Evolutionary conservation across 2,797 vertebrate species (phyloP).

Genomic region (Periparus ater): DNA sequence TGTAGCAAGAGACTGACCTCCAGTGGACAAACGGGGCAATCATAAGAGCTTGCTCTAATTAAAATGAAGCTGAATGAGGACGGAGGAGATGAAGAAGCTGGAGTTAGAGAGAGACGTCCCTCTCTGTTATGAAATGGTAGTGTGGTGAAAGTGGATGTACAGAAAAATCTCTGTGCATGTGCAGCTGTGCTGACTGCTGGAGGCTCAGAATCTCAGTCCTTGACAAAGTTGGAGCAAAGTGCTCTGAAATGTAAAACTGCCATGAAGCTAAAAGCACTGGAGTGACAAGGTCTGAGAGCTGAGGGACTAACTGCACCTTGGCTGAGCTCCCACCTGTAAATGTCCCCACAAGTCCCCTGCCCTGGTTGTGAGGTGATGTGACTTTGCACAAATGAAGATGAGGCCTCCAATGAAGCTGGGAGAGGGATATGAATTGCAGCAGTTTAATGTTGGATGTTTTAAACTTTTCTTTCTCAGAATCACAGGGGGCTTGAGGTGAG

Average conservation of each 20-base stretch:
- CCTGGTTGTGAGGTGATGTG: background rate
- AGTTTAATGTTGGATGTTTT: background rate
- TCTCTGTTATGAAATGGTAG: background rate
- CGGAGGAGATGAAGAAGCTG: background rate
- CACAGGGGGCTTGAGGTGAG: background rate
- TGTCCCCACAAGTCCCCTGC: background rate
- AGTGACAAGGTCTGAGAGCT: rapidly evolving
- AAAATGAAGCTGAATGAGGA: background rate
- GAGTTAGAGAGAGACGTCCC: background rate
- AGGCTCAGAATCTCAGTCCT: background rate
- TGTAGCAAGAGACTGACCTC: conserved; percentile 52
- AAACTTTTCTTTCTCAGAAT: background rate
- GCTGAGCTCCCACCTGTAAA: background rate
- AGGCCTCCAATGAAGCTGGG: background rate
- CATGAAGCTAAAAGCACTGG: background rate
- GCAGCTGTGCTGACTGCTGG: background rate
- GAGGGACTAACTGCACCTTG: background rate
- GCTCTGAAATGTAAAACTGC: background rate
- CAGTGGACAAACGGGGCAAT: conserved; percentile 30
- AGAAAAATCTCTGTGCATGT: background rate
- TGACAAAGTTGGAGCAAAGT: background rate
- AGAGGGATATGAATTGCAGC: background rate
- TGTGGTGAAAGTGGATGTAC: background rate
- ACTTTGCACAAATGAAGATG: background rate
- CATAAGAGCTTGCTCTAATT: background rate